Evolutionary conservation across 1,140 invertebrate genomes (phyloP).

Genomic region (Drosophila pachea): DNA sequence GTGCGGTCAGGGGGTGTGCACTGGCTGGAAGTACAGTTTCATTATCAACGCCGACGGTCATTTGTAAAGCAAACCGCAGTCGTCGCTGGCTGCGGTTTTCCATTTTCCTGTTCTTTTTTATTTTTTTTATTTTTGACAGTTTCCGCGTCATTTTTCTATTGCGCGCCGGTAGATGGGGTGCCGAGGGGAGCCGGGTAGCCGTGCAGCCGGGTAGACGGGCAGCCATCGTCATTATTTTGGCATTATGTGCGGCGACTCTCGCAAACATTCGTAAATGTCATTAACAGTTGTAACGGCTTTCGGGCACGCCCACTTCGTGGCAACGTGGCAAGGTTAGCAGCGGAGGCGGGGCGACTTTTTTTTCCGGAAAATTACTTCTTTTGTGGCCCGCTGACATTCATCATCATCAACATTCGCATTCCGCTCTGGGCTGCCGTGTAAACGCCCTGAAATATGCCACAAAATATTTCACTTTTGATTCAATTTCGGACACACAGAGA

Average conservation of each 20-base stretch:
- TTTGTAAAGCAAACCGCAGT: conserved; percentile 70
- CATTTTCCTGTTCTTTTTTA: conserved; percentile 23
- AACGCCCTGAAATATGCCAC: conserved; percentile 60
- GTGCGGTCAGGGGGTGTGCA: neutral
- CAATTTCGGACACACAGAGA: conserved; percentile 33
- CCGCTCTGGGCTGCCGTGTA: conserved; percentile 34
- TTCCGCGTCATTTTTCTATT: conserved; percentile 75
- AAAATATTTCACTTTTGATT: conserved; percentile 64
- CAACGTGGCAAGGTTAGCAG: neutral
- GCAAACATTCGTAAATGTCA: conserved; percentile 76
- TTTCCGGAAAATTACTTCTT: conserved; percentile 76
- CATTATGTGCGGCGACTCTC: conserved; percentile 61
- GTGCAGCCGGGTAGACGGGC: conserved; percentile 1
- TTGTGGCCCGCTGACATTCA: conserved; percentile 67
- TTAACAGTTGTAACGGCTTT: conserved; percentile 74
- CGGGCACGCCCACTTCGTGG: conserved; percentile 47
- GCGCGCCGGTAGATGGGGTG: conserved; percentile 14
- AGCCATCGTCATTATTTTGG: conserved; percentile 69
- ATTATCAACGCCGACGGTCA: conserved; percentile 57
- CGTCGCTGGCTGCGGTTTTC: conserved; percentile 38
- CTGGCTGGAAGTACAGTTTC: conserved; percentile 24
- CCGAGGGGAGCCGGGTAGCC: neutral
- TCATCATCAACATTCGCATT: conserved; percentile 65
- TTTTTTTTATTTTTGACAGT: conserved; percentile 66
- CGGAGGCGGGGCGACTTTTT: conserved; percentile 23